Evolutionary conservation across 2,797 vertebrate genomes (phyloP), one percentile per base, ranked within the genome.

Genomic region (Zonotrichia albicollis): DNA sequence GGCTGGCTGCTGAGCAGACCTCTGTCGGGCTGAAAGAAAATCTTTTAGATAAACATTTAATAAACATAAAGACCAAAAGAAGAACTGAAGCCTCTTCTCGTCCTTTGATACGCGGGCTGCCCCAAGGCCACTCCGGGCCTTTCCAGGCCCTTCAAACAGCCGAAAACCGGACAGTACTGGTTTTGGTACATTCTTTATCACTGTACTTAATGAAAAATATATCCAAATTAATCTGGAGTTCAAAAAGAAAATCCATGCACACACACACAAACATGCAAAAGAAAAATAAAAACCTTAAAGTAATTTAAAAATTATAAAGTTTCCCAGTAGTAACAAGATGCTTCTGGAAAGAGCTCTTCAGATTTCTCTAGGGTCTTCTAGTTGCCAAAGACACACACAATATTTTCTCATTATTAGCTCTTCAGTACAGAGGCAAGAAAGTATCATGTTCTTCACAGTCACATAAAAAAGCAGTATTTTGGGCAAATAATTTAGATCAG

Each of bases 321-420:
- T 97, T 97, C 83, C 62, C 36, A 86, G 65, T 92, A 85, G 83
- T 96, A 98, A 98, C 73, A 64, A 97, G 94, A 96, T 84, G 74
- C 66, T 96, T 96, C 95, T 94, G 90, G 84, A 96, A 97, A 94
- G 46, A 92, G 73, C 76, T 96, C 68, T 95, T 97, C 87, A 94
- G 90, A 97, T 97, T 97, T 97, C 97, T 97, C 96, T 65, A 62
- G 96, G 88, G 97, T 76, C 66, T 96, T 97, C 82, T 93, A 91
- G 93, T 96, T 97, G 96, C 92, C 95, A 95, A 94, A 97, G 94
- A 96, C 81, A 97, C 83, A 93, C 85, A 93, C 87, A 97, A 95
- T 97, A 98, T 97, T 97, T 98, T 96, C 97, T 98, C 94, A 97
- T 97, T 97, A 98, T 97, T 97, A 96, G 80, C 81, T 96, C 93